Conservation (phyloP, 92 coral and sea anemone species). For the Heliopora coerulea region DNA sequence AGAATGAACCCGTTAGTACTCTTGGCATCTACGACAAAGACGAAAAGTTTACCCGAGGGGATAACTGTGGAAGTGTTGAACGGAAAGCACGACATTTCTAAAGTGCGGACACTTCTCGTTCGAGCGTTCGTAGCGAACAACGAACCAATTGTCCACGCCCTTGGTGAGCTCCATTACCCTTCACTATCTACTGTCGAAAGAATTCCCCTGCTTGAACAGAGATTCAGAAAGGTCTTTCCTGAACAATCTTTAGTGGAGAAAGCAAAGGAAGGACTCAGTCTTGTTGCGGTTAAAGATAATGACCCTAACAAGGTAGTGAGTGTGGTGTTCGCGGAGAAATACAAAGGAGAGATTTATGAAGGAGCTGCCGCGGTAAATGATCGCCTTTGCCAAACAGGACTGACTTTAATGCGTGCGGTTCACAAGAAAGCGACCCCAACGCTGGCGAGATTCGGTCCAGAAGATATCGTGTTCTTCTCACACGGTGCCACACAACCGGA, state of each 20-base stretch:
- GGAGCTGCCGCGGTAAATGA: background rate
- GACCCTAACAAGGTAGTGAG: conserved; percentile 14
- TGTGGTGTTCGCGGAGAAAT: conserved; percentile 26
- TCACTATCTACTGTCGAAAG: background rate
- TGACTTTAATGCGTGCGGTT: conserved; percentile 21
- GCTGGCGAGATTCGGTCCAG: background rate
- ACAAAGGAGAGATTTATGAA: background rate
- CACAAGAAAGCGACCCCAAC: conserved; percentile 22
- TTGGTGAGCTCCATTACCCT: conserved; percentile 18
- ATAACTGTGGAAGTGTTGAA: conserved; percentile 17
- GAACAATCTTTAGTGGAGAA: background rate
- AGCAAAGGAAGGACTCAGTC: conserved; percentile 20
- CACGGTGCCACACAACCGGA: conserved; percentile 25
- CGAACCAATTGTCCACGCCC: conserved; percentile 12
- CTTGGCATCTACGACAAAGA: conserved; percentile 6
- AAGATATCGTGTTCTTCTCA: conserved; percentile 1
- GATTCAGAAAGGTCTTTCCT: conserved; percentile 7
- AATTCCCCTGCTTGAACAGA: conserved; percentile 21
- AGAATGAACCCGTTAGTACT: background rate
- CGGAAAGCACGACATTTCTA: conserved; percentile 7
- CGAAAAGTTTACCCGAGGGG: background rate
- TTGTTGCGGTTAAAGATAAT: conserved; percentile 23
- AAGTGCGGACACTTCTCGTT: conserved; percentile 11
- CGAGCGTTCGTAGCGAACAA: conserved; percentile 20
- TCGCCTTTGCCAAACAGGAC: conserved; percentile 7